Evolutionary conservation across 2,797 vertebrate genomes (phyloP).

Genomic region (Chelidonichthys spinosus): DNA sequence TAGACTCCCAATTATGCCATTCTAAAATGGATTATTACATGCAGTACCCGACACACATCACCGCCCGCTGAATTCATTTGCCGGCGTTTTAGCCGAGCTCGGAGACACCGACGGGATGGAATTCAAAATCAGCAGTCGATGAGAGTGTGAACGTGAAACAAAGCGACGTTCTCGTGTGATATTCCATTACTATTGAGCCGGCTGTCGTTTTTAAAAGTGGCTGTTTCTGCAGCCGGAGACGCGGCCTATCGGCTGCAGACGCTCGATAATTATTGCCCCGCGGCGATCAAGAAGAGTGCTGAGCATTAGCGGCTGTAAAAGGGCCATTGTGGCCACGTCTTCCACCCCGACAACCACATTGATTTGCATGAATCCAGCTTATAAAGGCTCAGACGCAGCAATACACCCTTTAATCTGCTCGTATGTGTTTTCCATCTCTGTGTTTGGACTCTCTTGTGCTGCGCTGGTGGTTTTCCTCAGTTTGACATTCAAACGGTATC

Average conservation of each 20-base stretch:
- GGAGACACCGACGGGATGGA: conserved; percentile 54
- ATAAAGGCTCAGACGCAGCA: conserved; percentile 57
- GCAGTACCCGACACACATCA: conserved; percentile 73
- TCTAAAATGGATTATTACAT: conserved; percentile 78
- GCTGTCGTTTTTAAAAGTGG: conserved; percentile 49
- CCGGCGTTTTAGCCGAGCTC: conserved; percentile 69
- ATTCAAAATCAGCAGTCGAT: conserved; percentile 60
- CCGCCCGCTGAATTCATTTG: conserved; percentile 75
- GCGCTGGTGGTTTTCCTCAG: conserved; percentile 69
- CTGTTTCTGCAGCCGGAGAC: conserved; percentile 62
- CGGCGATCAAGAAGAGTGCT: conserved; percentile 57
- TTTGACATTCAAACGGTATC: conserved; percentile 76
- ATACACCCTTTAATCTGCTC: conserved; percentile 53
- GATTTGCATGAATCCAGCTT: conserved; percentile 72
- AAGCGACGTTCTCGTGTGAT: conserved; percentile 49
- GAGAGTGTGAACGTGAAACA: conserved; percentile 36
- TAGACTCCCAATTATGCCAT: conserved; percentile 74
- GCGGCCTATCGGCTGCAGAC: conserved; percentile 52
- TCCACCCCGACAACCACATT: conserved; percentile 65
- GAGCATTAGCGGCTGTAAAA: conserved; percentile 61
- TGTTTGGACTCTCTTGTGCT: conserved; percentile 54
- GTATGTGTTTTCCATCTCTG: conserved; percentile 24
- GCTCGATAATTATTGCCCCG: conserved; percentile 71
- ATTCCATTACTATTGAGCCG: conserved; percentile 45
- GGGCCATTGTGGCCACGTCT: conserved; percentile 62